Evolutionary conservation across 2,797 vertebrate genomes (phyloP), one percentile per base, ranked within the genome.

Genomic region (Protonibea diacanthus): DNA sequence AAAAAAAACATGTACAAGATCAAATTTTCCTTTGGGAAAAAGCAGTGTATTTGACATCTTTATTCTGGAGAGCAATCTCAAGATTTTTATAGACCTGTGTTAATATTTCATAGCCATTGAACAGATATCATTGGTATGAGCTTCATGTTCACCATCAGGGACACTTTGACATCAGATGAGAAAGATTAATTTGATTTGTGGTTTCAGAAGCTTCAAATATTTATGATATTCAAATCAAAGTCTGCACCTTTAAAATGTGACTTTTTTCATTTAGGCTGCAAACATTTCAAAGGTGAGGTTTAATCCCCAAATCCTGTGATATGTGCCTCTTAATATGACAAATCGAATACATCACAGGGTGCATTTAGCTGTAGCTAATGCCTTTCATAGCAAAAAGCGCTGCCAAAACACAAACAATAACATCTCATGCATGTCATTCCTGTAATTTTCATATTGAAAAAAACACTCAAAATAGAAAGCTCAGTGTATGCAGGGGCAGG

Each of bases 211-310:
- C 15, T 45, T 83, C 5, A 79, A 38, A 72, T 71, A 74, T 86
- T 74, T 64, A 82, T 74, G 18, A 71, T 20, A 52, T 70, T 83
- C 12, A 69, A 56, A 59, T 74, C 14, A 76, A 66, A 71, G 14
- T 55, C 48, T 21, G 21, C 25, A 62, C 18, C 4, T 78, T 45
- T 69, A 3, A 61, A 60, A 63, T 25, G 18, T 14, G 0, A 38
- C 4, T 17, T 67, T 80, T 74, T 78, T 49, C 2, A 47, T 81
- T 76, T 71, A 10, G 5, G 23, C 53, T 15, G 57, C 3, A 70
- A 70, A 71, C 56, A 64, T 74, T 59, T 77, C 11, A 57, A 56
- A 52, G 11, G 15, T 62, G 40, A 45, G 17, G 13, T 66, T 71
- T 48, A 74, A 65, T 74, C 53, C 48, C 21, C 27, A 18, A 55